Base-by-base conservation (phyloP, 1,140 invertebrate species). In the Apis cerana region DNA sequence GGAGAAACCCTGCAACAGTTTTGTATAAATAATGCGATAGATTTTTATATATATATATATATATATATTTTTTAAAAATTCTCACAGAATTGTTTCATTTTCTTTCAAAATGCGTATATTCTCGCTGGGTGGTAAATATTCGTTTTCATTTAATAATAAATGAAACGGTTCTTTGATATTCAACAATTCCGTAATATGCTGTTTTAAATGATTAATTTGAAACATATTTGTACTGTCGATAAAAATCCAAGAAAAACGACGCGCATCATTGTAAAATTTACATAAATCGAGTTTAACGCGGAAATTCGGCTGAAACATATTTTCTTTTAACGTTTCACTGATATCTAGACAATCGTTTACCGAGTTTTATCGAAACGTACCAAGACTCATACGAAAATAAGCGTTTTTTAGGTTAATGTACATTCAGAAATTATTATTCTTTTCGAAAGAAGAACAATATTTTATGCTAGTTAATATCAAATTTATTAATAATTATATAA, bases 61-160 rank as follows among this genome's bases (percentile, higher is more conserved):
- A 77, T 43, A 65, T 13, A 43, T 50, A 70, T 8, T 21, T 52
- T 21, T 77, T 23, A 54, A 11, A 43, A 75, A 64, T 27, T 64
- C 80, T 89, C 77, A 90, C 90, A 77, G n/a, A 19, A 91, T 82
- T 1, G 75, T 83, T 68, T 91, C 89, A n/a, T 89, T 85, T 8
- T 89, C 83, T 8, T 90, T 85, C 0, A 91, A 65, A 75, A 91
- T 69, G 13, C 90, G 82, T 43, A 91, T 77, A 76, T 93, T 91
- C 50, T 93, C 92, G n/a, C 80, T 83, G 9, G 88, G 79, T 15
- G 92, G 92, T 15, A 93, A 78, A 83, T 91, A 89, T 43, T 91
- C 88, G 9, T 59, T 83, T 11, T 89, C 83, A 3, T 90, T 85
- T 8, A 84, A 77, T 13, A 90, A 13, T 11, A 93, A 82, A 67